phyloP scores from a whole-genome alignment of 2,113 vertebrate species.

The Channa argus region DNA sequence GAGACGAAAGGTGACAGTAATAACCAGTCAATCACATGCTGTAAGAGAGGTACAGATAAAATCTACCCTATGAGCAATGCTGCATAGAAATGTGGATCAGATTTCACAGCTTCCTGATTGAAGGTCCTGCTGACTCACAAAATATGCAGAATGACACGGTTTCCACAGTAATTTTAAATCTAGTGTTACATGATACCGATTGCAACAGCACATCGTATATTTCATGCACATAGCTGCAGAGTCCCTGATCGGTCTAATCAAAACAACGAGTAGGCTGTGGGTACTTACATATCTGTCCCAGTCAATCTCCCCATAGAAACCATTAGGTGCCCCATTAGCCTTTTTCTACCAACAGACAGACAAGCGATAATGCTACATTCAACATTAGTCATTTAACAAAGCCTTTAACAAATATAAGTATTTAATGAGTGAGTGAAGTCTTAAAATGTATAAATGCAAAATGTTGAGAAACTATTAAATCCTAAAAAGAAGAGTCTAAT shows the following conservation, averaged over 20 bases:
- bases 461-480: too few relatives aligned
- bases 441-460: too few relatives aligned
- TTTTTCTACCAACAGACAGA: constrained; percentile 87
- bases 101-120: constrained; percentile 48
- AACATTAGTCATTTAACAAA: background rate
- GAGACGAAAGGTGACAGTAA: background rate
- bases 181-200: constrained; percentile 27
- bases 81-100: constrained; percentile 30
- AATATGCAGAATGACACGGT: constrained; percentile 15
- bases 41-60: background rate
- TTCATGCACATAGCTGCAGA: constrained; percentile 13
- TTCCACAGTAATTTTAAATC: constrained; percentile 40
- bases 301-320: constrained; percentile 98
- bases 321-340: constrained; percentile 94
- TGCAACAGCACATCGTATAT: background rate
- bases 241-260: background rate
- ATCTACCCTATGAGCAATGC: constrained; percentile 10
- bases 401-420: too few relatives aligned
- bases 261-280: background rate
- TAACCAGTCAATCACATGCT: constrained; percentile 3
- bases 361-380: background rate
- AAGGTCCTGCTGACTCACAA: constrained; percentile 51
- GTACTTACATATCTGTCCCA: constrained; percentile 98
- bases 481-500: too few relatives aligned
- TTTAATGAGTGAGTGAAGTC: too few relatives aligned